phyloP scores from a whole-genome alignment of 2,113 vertebrate species.

The Ictalurus furcatus region DNA sequence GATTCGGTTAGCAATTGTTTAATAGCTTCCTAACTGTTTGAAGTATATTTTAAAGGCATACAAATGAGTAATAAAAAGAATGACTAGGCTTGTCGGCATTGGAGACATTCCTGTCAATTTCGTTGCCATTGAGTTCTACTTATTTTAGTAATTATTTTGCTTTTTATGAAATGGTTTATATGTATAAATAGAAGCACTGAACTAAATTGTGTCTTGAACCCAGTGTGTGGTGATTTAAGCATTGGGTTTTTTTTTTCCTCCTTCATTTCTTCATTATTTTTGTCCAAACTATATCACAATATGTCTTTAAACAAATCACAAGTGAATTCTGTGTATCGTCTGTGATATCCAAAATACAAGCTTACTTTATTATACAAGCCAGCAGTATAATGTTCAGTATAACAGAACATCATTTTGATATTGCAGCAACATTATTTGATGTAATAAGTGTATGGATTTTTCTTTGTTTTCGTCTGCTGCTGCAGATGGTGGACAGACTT shows the following conservation, averaged over 20 bases:
- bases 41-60: background rate
- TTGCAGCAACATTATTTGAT: background rate
- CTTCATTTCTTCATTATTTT: too few species aligned
- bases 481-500: constrained; percentile 82
- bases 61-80: background rate
- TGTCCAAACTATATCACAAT: background rate
- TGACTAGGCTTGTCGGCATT: too few species aligned
- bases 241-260: background rate
- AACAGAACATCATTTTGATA: background rate
- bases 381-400: background rate
- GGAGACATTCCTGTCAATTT: background rate
- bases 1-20: background rate
- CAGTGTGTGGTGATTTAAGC: background rate
- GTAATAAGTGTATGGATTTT: background rate
- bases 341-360: background rate
- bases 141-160: background rate
- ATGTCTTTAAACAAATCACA: background rate
- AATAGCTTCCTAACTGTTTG: background rate
- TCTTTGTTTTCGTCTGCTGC: background rate
- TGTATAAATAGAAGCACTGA: background rate
- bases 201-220: background rate
- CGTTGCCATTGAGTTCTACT: background rate
- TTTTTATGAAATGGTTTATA: background rate
- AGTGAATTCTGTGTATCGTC: background rate
- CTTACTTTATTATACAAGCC: background rate